Evolutionary conservation across 2,113 vertebrate genomes (phyloP).

Genomic region (Oophaga pumilio): DNA sequence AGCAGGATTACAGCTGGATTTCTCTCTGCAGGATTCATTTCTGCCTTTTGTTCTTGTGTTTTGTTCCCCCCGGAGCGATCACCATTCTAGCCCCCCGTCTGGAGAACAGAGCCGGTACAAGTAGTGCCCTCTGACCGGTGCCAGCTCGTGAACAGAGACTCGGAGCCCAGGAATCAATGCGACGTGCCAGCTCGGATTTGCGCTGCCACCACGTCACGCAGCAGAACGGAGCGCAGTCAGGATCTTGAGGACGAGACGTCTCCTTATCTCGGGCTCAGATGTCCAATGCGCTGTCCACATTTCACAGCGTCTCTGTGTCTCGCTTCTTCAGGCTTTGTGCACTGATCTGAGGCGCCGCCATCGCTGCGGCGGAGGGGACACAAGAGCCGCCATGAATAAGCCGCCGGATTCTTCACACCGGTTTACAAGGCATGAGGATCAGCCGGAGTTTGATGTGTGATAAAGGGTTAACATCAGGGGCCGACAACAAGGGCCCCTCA

Average conservation of each 20-base stretch:
- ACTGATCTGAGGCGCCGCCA: not conserved
- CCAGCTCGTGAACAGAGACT: not conserved
- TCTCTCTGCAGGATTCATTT: not conserved
- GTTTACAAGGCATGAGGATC: too few relatives aligned
- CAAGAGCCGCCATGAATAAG: not conserved
- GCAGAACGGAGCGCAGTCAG: constrained; percentile 2
- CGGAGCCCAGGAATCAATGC: not conserved
- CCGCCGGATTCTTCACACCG: too few relatives aligned
- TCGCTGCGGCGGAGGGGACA: not conserved
- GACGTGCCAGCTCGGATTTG: not conserved
- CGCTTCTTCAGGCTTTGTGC: not conserved
- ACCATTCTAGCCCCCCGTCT: not conserved
- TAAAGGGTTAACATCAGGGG: too few relatives aligned
- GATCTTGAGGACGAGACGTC: not conserved
- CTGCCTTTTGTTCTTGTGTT: constrained; percentile 17
- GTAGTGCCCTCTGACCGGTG: constrained; percentile 21
- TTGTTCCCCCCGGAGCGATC: not conserved
- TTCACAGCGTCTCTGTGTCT: constrained; percentile 1
- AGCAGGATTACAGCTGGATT: not conserved
- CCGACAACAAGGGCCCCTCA: too few relatives aligned
- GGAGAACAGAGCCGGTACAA: not conserved
- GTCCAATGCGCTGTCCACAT: not conserved
- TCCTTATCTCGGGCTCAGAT: constrained; percentile 1
- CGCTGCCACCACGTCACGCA: not conserved
- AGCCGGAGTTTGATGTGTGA: too few relatives aligned